Base-by-base conservation (phyloP, 2,888 invertebrate genomes). In the Argyresthia goedartella region DNA sequence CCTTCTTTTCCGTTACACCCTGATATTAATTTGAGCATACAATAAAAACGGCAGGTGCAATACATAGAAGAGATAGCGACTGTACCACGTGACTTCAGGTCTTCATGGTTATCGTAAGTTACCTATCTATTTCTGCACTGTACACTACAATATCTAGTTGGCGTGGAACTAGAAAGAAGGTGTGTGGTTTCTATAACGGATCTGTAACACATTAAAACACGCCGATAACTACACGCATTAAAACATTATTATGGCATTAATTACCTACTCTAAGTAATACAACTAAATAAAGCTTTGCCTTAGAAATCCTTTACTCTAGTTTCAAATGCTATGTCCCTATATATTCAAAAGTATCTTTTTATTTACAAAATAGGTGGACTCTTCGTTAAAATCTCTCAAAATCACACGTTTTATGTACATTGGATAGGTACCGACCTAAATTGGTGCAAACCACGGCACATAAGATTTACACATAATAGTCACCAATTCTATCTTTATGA, bases 281-380 rank as follows among this genome's bases (percentile, higher is more conserved):
- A 76, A 61, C 74, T 73, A 73, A 76, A 76, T 81, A 82, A 85
- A 84, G 82, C 84, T 81, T 80, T 73, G 64, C 61, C 66, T 67
- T 69, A 73, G 67, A 70, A 65, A 63, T 64, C 66, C 65, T 73
- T 73, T 65, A 68, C 77, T 79, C 35, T 44, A 49, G 10, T n/a
- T 25, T 44, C 44, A 44, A 44, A 45, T 46, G 25, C 25, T 25
- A 39, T 39, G 39, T 39, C 41, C 10, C 3, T n/a, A 39, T 48
- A 41, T 42, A 39, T 8, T 43, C 35, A 43, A n/a, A 51, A 49
- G 43, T 34, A 36, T 41, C 10, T 52, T 35, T 77, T 69, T 81
- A 85, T 81, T 81, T 85, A 85, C 84, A 85, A 81, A 81, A 81
- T 82, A 85, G 85, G 85, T 86, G 85, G 85, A 82, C 78, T 81